Conservation (phyloP, 2,888 invertebrate genomes). For the Pecten maximus region DNA sequence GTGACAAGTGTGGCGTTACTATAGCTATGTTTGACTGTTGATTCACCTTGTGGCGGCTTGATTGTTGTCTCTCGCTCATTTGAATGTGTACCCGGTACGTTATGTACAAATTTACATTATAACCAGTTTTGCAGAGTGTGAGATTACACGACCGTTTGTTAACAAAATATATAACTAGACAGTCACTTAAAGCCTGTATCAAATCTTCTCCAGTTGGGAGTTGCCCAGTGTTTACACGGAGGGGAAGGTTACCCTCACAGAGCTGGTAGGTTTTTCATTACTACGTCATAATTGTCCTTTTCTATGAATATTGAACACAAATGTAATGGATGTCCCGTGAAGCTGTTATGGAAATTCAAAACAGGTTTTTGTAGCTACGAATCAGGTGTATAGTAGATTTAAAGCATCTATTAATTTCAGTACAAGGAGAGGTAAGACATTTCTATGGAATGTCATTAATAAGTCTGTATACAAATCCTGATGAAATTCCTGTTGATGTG, state of each 20-base stretch:
- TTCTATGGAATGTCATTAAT: neutral
- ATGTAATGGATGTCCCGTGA: neutral
- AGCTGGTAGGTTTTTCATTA: neutral
- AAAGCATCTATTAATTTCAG: neutral
- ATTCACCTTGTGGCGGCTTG: slow-evolving; percentile 31
- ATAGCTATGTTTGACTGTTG: slow-evolving; percentile 31
- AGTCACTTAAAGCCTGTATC: neutral
- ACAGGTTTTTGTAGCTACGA: slow-evolving; percentile 7
- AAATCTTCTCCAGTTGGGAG: neutral
- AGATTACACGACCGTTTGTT: neutral
- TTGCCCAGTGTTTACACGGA: neutral
- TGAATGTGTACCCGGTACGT: slow-evolving; percentile 33
- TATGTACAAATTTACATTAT: slow-evolving; percentile 35
- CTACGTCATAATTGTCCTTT: neutral
- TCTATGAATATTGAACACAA: slow-evolving; percentile 19
- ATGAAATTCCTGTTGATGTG: neutral
- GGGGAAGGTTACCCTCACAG: neutral
- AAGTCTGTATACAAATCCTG: neutral
- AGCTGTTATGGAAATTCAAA: slow-evolving; percentile 4
- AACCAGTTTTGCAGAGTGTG: slow-evolving; percentile 16
- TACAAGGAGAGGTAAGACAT: neutral
- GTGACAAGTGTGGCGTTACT: slow-evolving; percentile 24
- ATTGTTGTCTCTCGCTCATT: neutral
- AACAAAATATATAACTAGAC: neutral
- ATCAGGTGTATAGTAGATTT: neutral